These are phyloP conservation scores for Mongoloraphidia duomilia DNA, from an alignment of 2,888 invertebrate genomes.

Conservation along the genomic window DNA sequence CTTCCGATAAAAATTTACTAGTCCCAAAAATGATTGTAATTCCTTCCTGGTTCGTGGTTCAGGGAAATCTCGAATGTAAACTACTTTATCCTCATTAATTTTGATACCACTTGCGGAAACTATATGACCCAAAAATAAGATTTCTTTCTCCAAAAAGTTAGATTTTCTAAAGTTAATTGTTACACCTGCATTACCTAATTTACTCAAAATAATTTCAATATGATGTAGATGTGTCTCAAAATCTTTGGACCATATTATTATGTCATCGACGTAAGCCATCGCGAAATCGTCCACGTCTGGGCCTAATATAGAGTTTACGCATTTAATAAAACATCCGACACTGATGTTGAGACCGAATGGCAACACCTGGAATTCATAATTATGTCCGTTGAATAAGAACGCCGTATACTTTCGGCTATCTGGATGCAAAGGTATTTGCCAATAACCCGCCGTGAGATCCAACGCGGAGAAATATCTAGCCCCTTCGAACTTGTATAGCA, in stretches of 20 bases:
- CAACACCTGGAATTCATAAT: too few relatives aligned
- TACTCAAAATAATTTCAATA: not conserved
- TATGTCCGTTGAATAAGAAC: not conserved
- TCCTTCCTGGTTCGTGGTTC: not conserved
- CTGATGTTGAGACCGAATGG: too few relatives aligned
- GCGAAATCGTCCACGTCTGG: not conserved
- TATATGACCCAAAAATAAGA: not conserved
- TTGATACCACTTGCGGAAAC: not conserved
- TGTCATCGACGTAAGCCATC: not conserved
- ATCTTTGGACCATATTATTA: not conserved
- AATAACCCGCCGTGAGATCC: not conserved
- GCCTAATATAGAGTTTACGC: not conserved
- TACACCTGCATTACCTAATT: not conserved
- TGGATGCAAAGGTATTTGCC: not conserved
- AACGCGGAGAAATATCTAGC: not conserved
- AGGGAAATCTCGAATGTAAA: not conserved
- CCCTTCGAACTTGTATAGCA: too few relatives aligned
- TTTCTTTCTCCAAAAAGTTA: not conserved
- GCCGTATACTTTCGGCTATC: not conserved
- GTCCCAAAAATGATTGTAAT: not conserved
- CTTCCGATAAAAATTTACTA: not conserved
- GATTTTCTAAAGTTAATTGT: not conserved
- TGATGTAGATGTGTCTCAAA: not conserved
- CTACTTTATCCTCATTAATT: not conserved
- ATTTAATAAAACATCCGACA: not conserved